phyloP scores from a whole-genome alignment of 2,888 invertebrate species.

The Caenorhabditis doughertyi region DNA sequence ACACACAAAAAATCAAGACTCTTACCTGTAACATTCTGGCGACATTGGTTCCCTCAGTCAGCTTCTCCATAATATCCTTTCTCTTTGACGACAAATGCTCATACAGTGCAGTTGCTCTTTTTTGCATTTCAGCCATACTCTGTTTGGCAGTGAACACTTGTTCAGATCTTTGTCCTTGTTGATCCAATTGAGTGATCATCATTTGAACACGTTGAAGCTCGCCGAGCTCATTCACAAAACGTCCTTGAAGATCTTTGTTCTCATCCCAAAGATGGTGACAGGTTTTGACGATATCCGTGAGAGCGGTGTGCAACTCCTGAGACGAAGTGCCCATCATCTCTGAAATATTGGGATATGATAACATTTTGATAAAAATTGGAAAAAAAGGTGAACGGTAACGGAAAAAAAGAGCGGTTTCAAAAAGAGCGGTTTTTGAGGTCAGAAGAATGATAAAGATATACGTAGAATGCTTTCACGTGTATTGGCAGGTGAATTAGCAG shows the following conservation, averaged over 20 bases:
- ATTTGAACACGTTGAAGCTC: constrained; percentile 81
- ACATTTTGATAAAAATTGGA: neutral
- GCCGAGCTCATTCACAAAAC: constrained; percentile 81
- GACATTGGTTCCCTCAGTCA: constrained; percentile 78
- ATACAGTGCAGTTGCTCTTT: constrained; percentile 77
- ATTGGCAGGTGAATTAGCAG: no score
- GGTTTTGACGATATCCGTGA: constrained; percentile 75
- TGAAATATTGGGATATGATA: neutral
- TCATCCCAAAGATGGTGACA: constrained; percentile 81
- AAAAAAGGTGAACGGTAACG: neutral
- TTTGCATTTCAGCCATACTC: constrained; percentile 77
- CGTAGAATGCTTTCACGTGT: no score
- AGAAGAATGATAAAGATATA: no score
- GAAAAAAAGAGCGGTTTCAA: no score
- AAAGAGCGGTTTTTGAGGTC: no score
- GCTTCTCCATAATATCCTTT: constrained; percentile 72
- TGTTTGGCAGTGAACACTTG: constrained; percentile 70
- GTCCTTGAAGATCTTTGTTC: constrained; percentile 79
- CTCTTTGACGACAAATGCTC: constrained; percentile 68
- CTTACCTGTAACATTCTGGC: constrained; percentile 74
- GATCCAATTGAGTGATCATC: constrained; percentile 77
- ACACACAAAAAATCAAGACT: no score
- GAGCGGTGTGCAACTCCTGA: constrained; percentile 68
- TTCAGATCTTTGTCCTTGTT: constrained; percentile 72
- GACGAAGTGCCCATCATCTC: constrained; percentile 42